Conservation (phyloP, 2,113 vertebrate genomes). For the Orycteropus afer region DNA sequence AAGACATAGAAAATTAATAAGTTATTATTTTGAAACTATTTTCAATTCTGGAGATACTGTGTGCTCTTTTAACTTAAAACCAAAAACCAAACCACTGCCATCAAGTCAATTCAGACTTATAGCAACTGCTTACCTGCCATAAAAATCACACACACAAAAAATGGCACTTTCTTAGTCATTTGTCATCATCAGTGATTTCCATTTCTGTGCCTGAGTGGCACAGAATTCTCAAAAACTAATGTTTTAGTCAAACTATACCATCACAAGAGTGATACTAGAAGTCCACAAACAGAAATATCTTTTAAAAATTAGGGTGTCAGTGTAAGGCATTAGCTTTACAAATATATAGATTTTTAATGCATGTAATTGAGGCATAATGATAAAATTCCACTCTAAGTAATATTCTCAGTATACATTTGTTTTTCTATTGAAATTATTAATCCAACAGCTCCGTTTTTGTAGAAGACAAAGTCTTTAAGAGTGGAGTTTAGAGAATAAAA, state of each 20-base stretch:
- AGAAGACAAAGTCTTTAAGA: neutral
- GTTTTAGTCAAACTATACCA: conserved; percentile 1
- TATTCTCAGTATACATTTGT: neutral
- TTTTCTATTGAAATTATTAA: neutral
- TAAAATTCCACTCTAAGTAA: conserved; percentile 12
- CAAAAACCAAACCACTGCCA: no score
- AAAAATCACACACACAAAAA: neutral
- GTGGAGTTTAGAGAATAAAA: neutral
- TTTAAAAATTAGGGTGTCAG: neutral
- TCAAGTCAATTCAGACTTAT: no score
- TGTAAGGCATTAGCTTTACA: neutral
- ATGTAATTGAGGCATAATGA: neutral
- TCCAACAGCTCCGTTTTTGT: neutral
- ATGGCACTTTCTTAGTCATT: conserved; percentile 31
- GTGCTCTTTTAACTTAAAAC: neutral
- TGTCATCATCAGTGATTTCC: neutral
- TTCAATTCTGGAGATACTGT: neutral
- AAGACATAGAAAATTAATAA: neutral
- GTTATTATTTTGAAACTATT: neutral
- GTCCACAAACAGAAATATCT: neutral
- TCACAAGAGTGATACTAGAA: conserved; percentile 21
- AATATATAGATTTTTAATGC: neutral
- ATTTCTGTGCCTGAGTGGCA: neutral
- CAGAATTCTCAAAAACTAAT: neutral
- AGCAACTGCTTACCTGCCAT: neutral